Evolutionary conservation across 1,140 invertebrate species (phyloP).

Genomic region (Yoshiicerus persimilis): DNA sequence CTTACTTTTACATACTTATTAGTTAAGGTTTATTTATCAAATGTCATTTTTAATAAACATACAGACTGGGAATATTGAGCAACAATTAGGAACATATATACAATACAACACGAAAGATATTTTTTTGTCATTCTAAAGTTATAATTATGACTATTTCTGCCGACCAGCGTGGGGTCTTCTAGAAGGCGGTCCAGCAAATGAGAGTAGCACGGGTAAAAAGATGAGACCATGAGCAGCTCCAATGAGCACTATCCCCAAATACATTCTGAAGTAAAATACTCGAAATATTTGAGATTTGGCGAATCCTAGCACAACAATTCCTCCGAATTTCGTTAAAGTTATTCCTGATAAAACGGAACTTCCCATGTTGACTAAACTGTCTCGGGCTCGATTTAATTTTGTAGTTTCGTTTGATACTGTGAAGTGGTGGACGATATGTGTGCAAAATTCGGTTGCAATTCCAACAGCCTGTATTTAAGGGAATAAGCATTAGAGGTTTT

Average conservation of each 20-base stretch:
- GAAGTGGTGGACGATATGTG: conserved; percentile 82
- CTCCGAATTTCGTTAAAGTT: conserved; percentile 84
- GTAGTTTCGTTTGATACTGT: conserved; percentile 60
- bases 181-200: conserved; percentile 69
- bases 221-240: conserved; percentile 87
- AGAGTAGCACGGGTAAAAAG: conserved; percentile 83
- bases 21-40: too few relatives aligned
- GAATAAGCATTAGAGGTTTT: not conserved
- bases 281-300: conserved; percentile 96
- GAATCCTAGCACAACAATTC: conserved; percentile 86
- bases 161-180: not conserved
- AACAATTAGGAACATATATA: not conserved
- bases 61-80: too few relatives aligned
- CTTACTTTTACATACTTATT: too few relatives aligned
- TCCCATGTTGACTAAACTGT: conserved; percentile 76
- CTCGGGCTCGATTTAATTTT: conserved; percentile 55
- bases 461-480: conserved; percentile 76
- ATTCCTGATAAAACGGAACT: conserved; percentile 85
- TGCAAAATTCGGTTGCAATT: conserved; percentile 93
- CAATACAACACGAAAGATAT: not conserved
- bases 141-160: too few relatives aligned
- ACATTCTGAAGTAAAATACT: conserved; percentile 91
- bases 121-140: not conserved
- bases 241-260: conserved; percentile 83
- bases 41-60: too few relatives aligned